Conservation (phyloP, 2,888 invertebrate species). For the Petrophora chlorosata region DNA sequence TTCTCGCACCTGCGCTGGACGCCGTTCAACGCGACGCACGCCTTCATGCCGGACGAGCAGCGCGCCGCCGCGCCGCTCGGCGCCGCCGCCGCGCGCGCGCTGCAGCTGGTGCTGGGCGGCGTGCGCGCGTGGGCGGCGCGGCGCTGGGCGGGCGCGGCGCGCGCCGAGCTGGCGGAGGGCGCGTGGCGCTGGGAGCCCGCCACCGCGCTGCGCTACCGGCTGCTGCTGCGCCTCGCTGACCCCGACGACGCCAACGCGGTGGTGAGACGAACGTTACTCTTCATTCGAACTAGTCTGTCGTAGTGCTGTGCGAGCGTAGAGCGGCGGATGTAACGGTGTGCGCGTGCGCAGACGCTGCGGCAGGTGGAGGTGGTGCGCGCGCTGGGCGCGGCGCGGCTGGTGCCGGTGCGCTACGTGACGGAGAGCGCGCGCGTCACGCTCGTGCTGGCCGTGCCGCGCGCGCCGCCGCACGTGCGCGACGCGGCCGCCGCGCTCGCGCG, state of each 20-base stretch:
- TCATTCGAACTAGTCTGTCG: no score
- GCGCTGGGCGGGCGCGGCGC: conserved; percentile 19
- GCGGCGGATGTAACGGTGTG: conserved; percentile 89
- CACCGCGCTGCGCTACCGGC: conserved; percentile 55
- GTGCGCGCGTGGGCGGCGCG: conserved; percentile 28
- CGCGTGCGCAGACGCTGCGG: conserved; percentile 86
- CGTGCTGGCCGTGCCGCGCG: conserved; percentile 81
- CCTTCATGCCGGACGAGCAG: conserved; percentile 92
- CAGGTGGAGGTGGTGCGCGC: conserved; percentile 94
- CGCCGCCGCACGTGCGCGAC: conserved; percentile 61
- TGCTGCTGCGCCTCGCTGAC: conserved; percentile 39
- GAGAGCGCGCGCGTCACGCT: conserved; percentile 57
- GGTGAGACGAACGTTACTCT: conserved; percentile 90
- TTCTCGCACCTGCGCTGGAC: conserved; percentile 93
- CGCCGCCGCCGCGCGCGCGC: conserved; percentile 87
- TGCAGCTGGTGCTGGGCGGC: conserved; percentile 70
- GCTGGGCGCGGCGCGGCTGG: conserved; percentile 93
- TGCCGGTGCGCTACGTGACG: conserved; percentile 83
- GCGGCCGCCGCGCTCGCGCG: conserved; percentile 72
- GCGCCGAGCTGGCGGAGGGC: conserved; percentile 53
- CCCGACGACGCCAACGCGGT: conserved; percentile 83
- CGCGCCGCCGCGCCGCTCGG: conserved; percentile 86
- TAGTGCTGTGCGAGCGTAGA: conserved; percentile 92
- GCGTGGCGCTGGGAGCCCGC: conserved; percentile 69
- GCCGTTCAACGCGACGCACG: conserved; percentile 92